Evolutionary conservation across 2,888 invertebrate genomes (phyloP).

Genomic region (Cryptocephalus primarius): DNA sequence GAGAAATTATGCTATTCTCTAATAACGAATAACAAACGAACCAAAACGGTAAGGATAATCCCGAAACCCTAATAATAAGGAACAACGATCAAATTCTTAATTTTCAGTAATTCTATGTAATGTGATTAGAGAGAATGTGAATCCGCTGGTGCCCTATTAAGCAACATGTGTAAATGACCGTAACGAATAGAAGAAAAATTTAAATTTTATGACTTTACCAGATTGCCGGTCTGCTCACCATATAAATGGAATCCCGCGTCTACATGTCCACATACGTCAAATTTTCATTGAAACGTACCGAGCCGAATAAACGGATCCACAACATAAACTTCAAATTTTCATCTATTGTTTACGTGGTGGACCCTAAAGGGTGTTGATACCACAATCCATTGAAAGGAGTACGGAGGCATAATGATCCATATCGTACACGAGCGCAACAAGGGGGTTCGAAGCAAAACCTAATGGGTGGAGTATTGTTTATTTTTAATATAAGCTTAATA

Average conservation of each 20-base stretch:
- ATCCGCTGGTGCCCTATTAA: too few relatives aligned
- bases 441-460: slow-evolving; percentile 3
- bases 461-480: neutral
- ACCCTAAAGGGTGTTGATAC: slow-evolving; percentile 20
- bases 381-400: slow-evolving; percentile 12
- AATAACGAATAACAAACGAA: too few relatives aligned
- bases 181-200: too few relatives aligned
- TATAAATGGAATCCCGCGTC: slow-evolving; percentile 71
- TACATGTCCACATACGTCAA: slow-evolving; percentile 79
- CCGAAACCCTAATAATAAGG: too few relatives aligned
- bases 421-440: slow-evolving; percentile 1
- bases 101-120: too few relatives aligned
- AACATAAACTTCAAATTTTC: slow-evolving; percentile 24
- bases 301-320: slow-evolving; percentile 21
- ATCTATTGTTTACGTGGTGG: slow-evolving; percentile 11
- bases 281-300: slow-evolving; percentile 71
- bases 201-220: too few relatives aligned
- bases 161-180: too few relatives aligned
- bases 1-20: too few relatives aligned
- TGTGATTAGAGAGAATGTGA: too few relatives aligned
- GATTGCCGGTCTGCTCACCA: slow-evolving; percentile 70
- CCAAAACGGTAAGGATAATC: too few relatives aligned
- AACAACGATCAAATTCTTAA: too few relatives aligned
- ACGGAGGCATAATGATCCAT: slow-evolving; percentile 11
- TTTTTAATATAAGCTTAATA: too few relatives aligned